phyloP scores from a whole-genome alignment of 2,113 vertebrate species.

The Urocolius indicus region DNA sequence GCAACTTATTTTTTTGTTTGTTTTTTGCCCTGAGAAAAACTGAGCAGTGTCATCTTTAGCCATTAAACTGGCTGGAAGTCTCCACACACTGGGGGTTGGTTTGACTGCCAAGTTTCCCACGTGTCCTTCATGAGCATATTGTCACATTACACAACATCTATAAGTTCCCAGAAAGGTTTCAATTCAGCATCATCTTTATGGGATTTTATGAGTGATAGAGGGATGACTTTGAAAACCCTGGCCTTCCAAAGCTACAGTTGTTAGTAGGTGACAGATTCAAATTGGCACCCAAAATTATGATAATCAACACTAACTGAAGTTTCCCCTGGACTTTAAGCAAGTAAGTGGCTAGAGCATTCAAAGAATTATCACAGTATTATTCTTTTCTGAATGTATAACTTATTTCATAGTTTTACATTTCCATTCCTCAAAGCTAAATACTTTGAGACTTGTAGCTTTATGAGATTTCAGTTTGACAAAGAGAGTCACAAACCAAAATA shows the following conservation, averaged over 20 bases:
- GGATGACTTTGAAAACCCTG: background rate
- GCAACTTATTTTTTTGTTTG: fast-evolving
- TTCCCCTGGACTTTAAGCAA: background rate
- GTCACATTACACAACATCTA: fast-evolving
- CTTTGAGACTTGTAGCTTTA: background rate
- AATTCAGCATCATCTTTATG: background rate
- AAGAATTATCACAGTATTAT: background rate
- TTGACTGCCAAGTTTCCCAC: background rate
- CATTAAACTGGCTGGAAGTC: background rate
- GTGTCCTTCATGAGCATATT: fast-evolving
- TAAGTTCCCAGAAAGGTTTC: too few species aligned
- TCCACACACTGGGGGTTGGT: background rate
- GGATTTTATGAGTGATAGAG: background rate
- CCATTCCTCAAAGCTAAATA: background rate
- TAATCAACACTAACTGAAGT: background rate
- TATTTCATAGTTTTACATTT: background rate
- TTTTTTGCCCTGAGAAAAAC: background rate
- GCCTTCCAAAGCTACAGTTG: background rate
- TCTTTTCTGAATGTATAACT: background rate
- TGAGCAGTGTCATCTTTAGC: background rate
- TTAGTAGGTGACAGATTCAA: background rate
- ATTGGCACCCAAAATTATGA: background rate
- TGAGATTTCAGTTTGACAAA: background rate
- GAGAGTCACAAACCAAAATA: background rate
- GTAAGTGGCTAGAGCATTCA: background rate